Evolutionary conservation across 2,797 vertebrate species (phyloP).

Genomic region (Chelidonichthys spinosus): DNA sequence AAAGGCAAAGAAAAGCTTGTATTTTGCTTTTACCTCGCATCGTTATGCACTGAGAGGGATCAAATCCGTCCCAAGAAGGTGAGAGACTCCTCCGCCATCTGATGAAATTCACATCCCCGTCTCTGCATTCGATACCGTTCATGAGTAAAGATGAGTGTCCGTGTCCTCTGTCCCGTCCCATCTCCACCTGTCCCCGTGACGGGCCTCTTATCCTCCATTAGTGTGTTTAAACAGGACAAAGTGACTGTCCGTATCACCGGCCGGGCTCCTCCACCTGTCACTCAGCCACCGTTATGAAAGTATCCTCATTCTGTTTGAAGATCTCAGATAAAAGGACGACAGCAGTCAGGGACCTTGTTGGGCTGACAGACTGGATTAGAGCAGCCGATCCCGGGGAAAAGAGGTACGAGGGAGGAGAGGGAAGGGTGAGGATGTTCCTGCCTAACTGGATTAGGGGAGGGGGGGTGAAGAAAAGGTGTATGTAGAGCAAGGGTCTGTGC

Average conservation of each 20-base stretch:
- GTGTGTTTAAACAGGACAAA: slow-evolving; percentile 85
- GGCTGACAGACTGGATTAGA: slow-evolving; percentile 75
- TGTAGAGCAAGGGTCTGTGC: slow-evolving; percentile 52
- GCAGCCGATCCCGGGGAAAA: slow-evolving; percentile 29
- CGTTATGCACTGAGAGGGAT: slow-evolving; percentile 22
- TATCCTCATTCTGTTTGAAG: slow-evolving; percentile 85
- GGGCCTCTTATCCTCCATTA: slow-evolving; percentile 81
- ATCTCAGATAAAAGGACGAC: slow-evolving; percentile 80
- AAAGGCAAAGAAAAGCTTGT: slow-evolving; percentile 6
- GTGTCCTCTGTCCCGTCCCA: slow-evolving; percentile 74
- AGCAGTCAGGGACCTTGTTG: slow-evolving; percentile 59
- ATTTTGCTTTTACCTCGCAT: slow-evolving; percentile 3
- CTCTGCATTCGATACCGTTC: slow-evolving; percentile 47
- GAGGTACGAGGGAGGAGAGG: slow-evolving; percentile 47
- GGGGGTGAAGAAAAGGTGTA: slow-evolving; percentile 49
- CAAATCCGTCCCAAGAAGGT: slow-evolving; percentile 31
- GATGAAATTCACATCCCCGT: slow-evolving; percentile 61
- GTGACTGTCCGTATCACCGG: slow-evolving; percentile 76
- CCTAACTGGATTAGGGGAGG: slow-evolving; percentile 72
- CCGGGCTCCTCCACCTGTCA: slow-evolving; percentile 71
- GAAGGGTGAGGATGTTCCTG: slow-evolving; percentile 71
- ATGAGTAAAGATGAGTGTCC: slow-evolving; percentile 57
- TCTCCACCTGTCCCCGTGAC: slow-evolving; percentile 71
- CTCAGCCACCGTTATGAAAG: slow-evolving; percentile 79
- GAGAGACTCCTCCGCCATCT: slow-evolving; percentile 52